Base-by-base conservation (phyloP, 2,888 invertebrate genomes). In the Hydropsyche betteni region DNA sequence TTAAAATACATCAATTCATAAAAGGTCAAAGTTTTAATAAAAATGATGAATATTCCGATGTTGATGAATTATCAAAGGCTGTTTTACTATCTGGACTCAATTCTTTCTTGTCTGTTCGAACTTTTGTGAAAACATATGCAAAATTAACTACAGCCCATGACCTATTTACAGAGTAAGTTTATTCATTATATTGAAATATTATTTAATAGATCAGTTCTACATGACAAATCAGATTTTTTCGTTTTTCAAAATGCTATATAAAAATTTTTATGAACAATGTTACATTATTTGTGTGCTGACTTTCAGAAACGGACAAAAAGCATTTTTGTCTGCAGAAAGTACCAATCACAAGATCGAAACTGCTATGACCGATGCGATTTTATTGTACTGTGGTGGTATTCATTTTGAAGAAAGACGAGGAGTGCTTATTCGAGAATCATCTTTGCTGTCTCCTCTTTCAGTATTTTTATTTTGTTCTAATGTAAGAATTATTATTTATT, bases 261-360 rank as follows among this genome's bases (percentile, higher is more conserved):
- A n/a, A 51, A 12, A 51, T 12, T 8, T 51, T 51, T 51, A 10
- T 51, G 10, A 24, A 24, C 24, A 24, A 24, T 24, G 2, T 24
- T 24, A 24, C 24, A 24, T 24, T 24, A 24, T 24, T 24, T 24
- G 24, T 24, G 24, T 71, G 14, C 58, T 76, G 80, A 61, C 1
- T 83, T 82, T 73, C 81, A 92, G 92, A 74, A 83, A 86, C 77
- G 88, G 89, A 36, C 87, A 87, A 3, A 86, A 86, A 64, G 90
- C 89, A 0, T 88, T 89, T 77, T 85, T 92, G 58, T 86, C 88
- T 1, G 83, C 87, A 0, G 91, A 91, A n/a, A 92, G 91, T 82
- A 90, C 92, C 0, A 92, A 92, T 84, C 86, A 86, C 80, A 87
- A 85, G 24, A 83, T 88, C 52, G 82, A 82, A 33, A 75, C 80